Base-by-base conservation (phyloP, 1,140 invertebrate genomes). In the Tyrophagus putrescentiae region DNA sequence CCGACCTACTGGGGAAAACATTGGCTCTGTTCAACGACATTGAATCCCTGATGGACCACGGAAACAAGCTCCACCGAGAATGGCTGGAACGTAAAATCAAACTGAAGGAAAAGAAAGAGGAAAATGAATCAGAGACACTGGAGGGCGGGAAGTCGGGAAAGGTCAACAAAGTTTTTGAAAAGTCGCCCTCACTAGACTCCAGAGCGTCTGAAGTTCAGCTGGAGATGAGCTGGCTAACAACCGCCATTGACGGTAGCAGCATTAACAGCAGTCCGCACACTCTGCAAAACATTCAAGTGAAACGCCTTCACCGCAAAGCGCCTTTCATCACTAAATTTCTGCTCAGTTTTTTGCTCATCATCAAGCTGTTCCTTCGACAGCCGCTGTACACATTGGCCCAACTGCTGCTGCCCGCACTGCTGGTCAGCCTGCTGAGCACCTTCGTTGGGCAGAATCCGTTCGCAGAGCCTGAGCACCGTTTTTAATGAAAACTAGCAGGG, bases 381-480 rank as follows among this genome's bases (percentile, higher is more conserved):
- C 25, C 13, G 39, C 16, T 27, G 21, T 54, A 21, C n/a, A 3
- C 31, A 29, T 52, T 73, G 31, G 94, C 94, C 73, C 87, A 93
- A 67, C 90, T 94, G 67, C 82, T 84, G 7, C 73, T 94, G 65
- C 90, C 90, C 32, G 84, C 91, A 3, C 82, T 88, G 72, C 87
- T 94, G 75, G 87, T 89, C n/a, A 84, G 91, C 57, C 77, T 94
- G 6, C 95, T 95, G 76, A 94, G 90, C 72, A 70, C 92, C 64
- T 87, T 89, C 25, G 90, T 95, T 65, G 92, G 91, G 60, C 78
- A 85, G 29, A 85, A 91, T 70, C 91, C 92, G 0, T 81, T 79
- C 50, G 82, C n/a, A n/a, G n/a, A n/a, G n/a, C n/a, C n/a, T n/a
- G n/a, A n/a, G n/a, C n/a, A n/a, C n/a, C n/a, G n/a, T n/a, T n/a